These are phyloP conservation scores for Tetrapedia diversipes DNA, from an alignment of 2,888 invertebrate species.

Conservation along the genomic window DNA sequence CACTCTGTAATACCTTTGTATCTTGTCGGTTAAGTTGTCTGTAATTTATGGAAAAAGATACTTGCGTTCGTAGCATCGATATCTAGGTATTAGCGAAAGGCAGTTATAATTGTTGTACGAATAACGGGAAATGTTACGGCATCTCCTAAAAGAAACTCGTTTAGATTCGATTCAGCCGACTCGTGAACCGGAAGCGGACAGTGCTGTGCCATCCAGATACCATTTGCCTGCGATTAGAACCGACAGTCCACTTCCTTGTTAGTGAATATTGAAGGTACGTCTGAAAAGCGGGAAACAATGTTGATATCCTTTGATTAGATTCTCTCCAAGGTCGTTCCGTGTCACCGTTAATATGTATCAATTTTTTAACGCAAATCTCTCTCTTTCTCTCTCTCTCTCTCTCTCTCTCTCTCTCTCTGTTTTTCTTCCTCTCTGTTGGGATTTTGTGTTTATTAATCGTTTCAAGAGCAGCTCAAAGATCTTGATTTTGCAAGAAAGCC, in stretches of 20 bases:
- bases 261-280: constrained; percentile 17
- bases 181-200: constrained; percentile 60
- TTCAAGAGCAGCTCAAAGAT: not conserved
- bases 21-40: not conserved
- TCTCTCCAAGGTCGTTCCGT: not conserved
- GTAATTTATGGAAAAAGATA: too few species aligned
- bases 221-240: constrained; percentile 57
- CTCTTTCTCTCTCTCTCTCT: not conserved
- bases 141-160: constrained; percentile 23
- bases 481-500: constrained; percentile 1
- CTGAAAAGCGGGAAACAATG: not conserved
- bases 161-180: constrained; percentile 26
- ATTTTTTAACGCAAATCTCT: not conserved
- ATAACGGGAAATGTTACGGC: constrained; percentile 31
- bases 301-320: not conserved
- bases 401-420: not conserved
- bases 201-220: constrained; percentile 58
- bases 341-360: not conserved
- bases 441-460: not conserved
- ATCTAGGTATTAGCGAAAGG: not conserved
- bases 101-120: constrained; percentile 13
- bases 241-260: constrained; percentile 62
- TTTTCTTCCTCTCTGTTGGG: too few species aligned
- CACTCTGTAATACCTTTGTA: not conserved
- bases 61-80: not conserved